Evolutionary conservation across 2,888 invertebrate species (phyloP).

Genomic region (Oligia fasciuncula): DNA sequence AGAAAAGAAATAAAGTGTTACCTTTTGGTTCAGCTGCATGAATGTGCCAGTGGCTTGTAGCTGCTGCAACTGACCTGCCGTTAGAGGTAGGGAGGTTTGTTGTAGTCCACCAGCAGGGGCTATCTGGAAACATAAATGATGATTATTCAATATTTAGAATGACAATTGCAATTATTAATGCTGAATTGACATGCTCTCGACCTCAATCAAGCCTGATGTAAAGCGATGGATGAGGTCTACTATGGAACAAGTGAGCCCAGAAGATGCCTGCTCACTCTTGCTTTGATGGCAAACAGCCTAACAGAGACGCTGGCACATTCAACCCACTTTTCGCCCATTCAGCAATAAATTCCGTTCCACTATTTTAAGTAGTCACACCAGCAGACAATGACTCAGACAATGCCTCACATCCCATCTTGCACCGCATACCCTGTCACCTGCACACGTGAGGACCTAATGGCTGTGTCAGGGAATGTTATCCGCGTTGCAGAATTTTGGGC

Average conservation of each 20-base stretch:
- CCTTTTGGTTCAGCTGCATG: constrained; percentile 88
- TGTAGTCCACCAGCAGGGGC: constrained; percentile 84
- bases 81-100: constrained; percentile 83
- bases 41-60: constrained; percentile 85
- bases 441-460: too few relatives aligned
- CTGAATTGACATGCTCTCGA: not conserved
- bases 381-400: too few relatives aligned
- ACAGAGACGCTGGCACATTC: too few relatives aligned
- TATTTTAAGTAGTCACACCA: not conserved
- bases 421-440: too few relatives aligned
- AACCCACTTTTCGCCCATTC: too few relatives aligned
- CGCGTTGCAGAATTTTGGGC: too few relatives aligned
- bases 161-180: not conserved
- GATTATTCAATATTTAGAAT: not conserved
- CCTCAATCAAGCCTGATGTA: not conserved
- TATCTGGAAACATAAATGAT: constrained; percentile 74
- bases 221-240: not conserved
- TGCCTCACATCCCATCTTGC: too few relatives aligned
- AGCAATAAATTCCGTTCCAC: too few relatives aligned
- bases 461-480: too few relatives aligned
- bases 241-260: not conserved
- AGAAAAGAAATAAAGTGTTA: constrained; percentile 48
- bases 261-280: not conserved
- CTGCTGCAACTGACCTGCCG: constrained; percentile 86
- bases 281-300: too few relatives aligned